These are phyloP conservation scores for Hemiscyllium ocellatum DNA, from an alignment of 2,113 vertebrate genomes.

Conservation along the genomic window DNA sequence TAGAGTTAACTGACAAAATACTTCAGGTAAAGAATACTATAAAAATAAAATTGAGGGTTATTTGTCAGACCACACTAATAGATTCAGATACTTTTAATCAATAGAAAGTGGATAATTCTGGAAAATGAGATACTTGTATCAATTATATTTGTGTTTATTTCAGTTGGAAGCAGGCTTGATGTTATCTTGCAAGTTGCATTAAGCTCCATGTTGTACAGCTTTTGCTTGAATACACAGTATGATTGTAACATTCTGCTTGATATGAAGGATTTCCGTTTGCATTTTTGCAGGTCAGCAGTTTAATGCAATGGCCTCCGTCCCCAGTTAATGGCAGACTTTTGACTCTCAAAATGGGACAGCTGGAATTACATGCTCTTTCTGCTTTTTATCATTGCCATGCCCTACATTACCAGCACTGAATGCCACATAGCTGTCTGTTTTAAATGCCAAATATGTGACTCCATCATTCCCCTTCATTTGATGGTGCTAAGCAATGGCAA, in stretches of 20 bases:
- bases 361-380: background rate
- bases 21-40: background rate
- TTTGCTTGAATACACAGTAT: background rate
- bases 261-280: background rate
- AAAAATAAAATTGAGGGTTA: background rate
- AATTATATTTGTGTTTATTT: conserved; percentile 39
- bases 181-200: conserved; percentile 42
- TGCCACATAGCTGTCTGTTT: background rate
- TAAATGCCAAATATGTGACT: background rate
- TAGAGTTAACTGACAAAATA: background rate
- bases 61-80: background rate
- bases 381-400: background rate
- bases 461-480: background rate
- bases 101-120: background rate
- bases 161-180: conserved; percentile 46
- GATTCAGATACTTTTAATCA: background rate
- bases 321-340: background rate
- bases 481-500: background rate
- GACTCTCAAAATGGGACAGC: too few species aligned
- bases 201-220: conserved; percentile 41
- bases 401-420: background rate
- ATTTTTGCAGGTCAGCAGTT: background rate
- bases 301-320: background rate
- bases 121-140: background rate
- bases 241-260: background rate